phyloP scores from a whole-genome alignment of 53 echinoderm and acorn worm species.

The Holothuria scabra region DNA sequence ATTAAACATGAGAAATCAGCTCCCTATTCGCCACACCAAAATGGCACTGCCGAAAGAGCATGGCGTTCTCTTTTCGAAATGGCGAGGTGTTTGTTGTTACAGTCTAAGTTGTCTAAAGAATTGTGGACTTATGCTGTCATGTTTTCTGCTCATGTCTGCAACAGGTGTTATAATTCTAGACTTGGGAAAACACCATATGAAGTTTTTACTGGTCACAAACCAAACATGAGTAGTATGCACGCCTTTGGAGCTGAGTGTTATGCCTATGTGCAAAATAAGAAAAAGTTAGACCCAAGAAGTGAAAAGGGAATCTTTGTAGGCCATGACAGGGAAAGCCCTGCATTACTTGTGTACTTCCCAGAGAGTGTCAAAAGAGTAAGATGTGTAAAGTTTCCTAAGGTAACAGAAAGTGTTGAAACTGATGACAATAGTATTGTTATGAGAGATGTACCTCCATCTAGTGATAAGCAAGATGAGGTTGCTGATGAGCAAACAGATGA shows the following conservation, averaged over 20 bases:
- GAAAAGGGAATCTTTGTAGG: slow-evolving; percentile 49
- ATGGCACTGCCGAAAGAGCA: slow-evolving; percentile 57
- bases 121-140: slow-evolving; percentile 59
- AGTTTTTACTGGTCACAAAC: slow-evolving; percentile 48
- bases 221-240: slow-evolving; percentile 49
- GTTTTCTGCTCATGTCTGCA: slow-evolving; percentile 53
- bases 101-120: slow-evolving; percentile 38
- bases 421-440: slow-evolving; percentile 15
- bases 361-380: slow-evolving; percentile 14
- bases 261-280: slow-evolving; percentile 46
- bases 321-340: slow-evolving; percentile 36
- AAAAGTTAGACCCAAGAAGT: slow-evolving; percentile 41
- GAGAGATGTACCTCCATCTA: not conserved
- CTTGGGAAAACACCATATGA: slow-evolving; percentile 27
- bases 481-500: no score
- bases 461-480: not conserved
- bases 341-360: slow-evolving; percentile 45
- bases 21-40: slow-evolving; percentile 60
- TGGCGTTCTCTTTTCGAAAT: slow-evolving; percentile 59
- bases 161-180: slow-evolving; percentile 47
- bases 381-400: slow-evolving; percentile 16
- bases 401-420: not conserved
- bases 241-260: slow-evolving; percentile 51
- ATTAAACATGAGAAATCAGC: slow-evolving; percentile 56
- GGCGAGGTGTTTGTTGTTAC: slow-evolving; percentile 58